Percentiles rank a stretch among this genome's conserved stretches.
These are phyloP conservation scores for Esox masquinongy DNA, from an alignment of 2,797 vertebrate species.

Conservation along the genomic window DNA sequence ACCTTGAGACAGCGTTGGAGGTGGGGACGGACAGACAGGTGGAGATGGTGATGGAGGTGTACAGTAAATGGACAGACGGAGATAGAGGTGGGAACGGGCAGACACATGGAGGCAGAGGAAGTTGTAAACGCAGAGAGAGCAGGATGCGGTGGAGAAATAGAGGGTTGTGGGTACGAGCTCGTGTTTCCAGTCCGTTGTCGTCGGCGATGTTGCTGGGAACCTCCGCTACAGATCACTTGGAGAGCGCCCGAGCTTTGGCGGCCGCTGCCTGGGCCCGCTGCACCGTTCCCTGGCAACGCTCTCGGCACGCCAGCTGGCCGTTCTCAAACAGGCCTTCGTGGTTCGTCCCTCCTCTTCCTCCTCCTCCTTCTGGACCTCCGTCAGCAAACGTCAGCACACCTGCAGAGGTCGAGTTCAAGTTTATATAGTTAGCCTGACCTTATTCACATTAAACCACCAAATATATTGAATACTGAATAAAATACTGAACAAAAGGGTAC, in stretches of 20 bases:
- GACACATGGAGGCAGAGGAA: background rate
- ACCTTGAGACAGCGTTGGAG: background rate
- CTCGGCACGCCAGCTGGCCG: conserved; percentile 82
- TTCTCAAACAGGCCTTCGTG: conserved; percentile 89
- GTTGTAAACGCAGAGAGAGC: background rate
- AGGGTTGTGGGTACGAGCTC: background rate
- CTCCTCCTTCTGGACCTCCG: conserved; percentile 63
- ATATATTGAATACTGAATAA: background rate
- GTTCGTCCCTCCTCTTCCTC: background rate
- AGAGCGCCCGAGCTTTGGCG: conserved; percentile 81
- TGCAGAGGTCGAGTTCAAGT: conserved; percentile 44
- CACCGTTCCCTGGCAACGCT: conserved; percentile 77
- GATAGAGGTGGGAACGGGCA: background rate
- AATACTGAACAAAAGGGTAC: too few relatives aligned
- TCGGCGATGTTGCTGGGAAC: background rate
- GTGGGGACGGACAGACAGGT: background rate
- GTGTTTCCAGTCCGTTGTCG: background rate
- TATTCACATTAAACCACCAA: background rate
- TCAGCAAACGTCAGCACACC: conserved; percentile 83
- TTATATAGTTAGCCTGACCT: too few relatives aligned
- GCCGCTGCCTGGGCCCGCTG: conserved; percentile 84
- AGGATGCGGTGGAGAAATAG: background rate
- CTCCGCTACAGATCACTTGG: conserved; percentile 67
- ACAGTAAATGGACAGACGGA: background rate
- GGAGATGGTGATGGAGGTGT: background rate